Evolutionary conservation across 1,140 invertebrate species (phyloP).

Genomic region (Globodera ellingtonae): DNA sequence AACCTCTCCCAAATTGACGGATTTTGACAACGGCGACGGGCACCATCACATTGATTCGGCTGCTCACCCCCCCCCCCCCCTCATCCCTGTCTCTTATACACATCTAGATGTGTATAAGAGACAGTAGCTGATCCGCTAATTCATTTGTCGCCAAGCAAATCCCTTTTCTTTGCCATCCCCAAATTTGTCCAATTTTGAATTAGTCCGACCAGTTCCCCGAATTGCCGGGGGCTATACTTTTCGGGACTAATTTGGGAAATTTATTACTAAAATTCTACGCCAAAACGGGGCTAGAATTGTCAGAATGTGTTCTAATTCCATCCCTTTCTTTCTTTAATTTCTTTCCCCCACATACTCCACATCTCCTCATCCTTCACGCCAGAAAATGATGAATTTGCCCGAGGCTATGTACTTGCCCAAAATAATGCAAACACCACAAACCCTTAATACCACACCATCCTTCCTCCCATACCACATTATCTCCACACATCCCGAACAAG

Average conservation of each 20-base stretch:
- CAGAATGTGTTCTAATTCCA: too few relatives aligned
- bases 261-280: background rate
- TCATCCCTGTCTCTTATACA: too few relatives aligned
- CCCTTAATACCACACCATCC: background rate
- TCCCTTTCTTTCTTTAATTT: background rate
- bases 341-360: background rate
- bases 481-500: background rate
- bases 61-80: background rate
- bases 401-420: background rate
- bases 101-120: too few relatives aligned
- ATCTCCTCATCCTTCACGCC: background rate
- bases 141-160: background rate
- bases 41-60: constrained; percentile 1
- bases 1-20: background rate
- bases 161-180: background rate
- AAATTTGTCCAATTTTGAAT: background rate
- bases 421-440: background rate
- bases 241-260: constrained; percentile 2
- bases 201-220: background rate
- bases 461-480: background rate
- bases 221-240: background rate
- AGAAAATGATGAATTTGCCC: background rate
- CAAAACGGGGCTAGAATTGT: background rate
- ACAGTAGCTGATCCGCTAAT: constrained; percentile 14
- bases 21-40: background rate